phyloP scores from a whole-genome alignment of 2,113 vertebrate species.

The Platycercus adscitus region DNA sequence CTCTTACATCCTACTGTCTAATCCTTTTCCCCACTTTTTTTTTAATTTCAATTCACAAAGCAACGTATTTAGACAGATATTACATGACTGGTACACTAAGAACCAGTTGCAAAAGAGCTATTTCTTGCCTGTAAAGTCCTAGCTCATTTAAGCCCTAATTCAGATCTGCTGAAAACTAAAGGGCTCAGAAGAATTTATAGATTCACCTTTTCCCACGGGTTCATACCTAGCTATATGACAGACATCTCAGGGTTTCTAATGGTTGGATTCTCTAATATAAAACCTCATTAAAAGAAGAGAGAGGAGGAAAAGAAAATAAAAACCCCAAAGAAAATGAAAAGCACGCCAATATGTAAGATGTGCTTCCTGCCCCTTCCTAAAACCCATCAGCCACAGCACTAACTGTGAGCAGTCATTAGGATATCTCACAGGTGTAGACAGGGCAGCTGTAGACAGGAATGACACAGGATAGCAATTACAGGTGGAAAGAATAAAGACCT shows the following conservation, averaged over 20 bases:
- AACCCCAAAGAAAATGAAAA: background rate
- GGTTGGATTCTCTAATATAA: background rate
- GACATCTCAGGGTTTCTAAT: background rate
- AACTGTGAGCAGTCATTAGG: too few relatives aligned
- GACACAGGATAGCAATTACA: background rate
- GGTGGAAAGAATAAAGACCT: background rate
- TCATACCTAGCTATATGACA: background rate
- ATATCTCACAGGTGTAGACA: background rate
- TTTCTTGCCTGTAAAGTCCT: background rate
- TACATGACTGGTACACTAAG: background rate
- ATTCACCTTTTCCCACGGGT: background rate
- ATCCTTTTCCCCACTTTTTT: background rate
- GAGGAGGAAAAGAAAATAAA: background rate
- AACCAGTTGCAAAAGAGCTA: background rate
- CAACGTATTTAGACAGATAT: background rate
- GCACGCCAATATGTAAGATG: fast-evolving
- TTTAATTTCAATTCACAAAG: background rate
- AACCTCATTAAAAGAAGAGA: background rate
- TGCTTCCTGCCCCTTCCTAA: background rate
- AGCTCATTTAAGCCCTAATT: background rate
- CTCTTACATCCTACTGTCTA: background rate
- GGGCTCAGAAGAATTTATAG: background rate
- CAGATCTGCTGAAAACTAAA: background rate
- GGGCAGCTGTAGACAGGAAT: background rate
- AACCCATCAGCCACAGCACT: background rate